phyloP scores from a whole-genome alignment of 2,113 vertebrate species.

The Gopherus evgoodei region DNA sequence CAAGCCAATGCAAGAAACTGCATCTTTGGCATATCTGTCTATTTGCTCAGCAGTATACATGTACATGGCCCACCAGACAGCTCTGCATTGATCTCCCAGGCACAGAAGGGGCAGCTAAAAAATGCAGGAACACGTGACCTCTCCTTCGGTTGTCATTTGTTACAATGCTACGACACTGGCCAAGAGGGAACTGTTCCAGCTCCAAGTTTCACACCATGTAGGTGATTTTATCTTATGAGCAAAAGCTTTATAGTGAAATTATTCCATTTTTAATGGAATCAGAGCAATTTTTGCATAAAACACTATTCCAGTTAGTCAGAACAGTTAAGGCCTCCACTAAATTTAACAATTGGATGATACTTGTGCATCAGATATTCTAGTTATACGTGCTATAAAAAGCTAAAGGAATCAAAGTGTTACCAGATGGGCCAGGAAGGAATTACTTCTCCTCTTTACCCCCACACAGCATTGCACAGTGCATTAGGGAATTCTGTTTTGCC shows the following conservation, averaged over 20 bases:
- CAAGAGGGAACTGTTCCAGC: background rate
- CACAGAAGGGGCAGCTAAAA: background rate
- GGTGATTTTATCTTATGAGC: background rate
- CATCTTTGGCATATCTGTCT: too few species aligned
- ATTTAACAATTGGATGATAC: background rate
- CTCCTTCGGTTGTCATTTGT: background rate
- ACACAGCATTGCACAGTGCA: background rate
- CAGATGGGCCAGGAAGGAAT: background rate
- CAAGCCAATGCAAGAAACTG: too few species aligned
- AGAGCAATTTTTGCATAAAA: background rate
- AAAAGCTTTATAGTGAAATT: background rate
- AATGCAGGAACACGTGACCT: rapidly evolving
- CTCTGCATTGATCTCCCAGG: background rate
- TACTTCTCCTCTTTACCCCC: background rate
- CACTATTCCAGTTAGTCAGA: background rate
- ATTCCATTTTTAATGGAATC: background rate
- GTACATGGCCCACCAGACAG: background rate
- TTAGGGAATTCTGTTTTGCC: background rate
- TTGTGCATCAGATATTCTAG: background rate
- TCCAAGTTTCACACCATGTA: background rate
- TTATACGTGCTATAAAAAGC: rapidly evolving
- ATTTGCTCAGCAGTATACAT: too few species aligned
- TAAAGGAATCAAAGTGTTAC: background rate
- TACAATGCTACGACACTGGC: background rate
- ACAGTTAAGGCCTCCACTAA: background rate